phyloP scores from a whole-genome alignment of 2,888 invertebrate genomes.

The Pecten maximus region DNA sequence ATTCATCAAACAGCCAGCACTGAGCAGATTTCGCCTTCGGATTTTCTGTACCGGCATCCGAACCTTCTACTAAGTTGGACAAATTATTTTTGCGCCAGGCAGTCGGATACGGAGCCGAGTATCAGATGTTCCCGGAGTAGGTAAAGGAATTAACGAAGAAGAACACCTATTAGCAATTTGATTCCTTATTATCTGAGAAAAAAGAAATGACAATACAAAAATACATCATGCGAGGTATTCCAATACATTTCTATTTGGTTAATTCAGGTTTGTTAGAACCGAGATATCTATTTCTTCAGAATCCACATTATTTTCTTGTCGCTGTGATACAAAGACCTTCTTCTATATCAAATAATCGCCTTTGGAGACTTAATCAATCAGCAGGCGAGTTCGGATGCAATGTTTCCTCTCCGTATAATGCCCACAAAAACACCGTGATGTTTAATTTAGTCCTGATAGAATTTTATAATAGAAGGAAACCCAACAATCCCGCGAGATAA shows the following conservation, averaged over 20 bases:
- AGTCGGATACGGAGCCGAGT: slow-evolving; percentile 7
- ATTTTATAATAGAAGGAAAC: slow-evolving; percentile 51
- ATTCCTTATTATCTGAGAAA: slow-evolving; percentile 43
- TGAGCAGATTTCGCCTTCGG: slow-evolving; percentile 2
- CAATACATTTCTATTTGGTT: slow-evolving; percentile 43
- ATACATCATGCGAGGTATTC: slow-evolving; percentile 44
- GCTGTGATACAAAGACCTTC: not conserved
- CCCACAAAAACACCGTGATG: slow-evolving; percentile 45
- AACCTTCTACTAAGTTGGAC: slow-evolving; percentile 3
- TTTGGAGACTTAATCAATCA: slow-evolving; percentile 47
- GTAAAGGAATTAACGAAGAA: slow-evolving; percentile 51
- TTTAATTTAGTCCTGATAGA: slow-evolving; percentile 51
- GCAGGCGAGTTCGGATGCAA: not conserved
- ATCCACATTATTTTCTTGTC: slow-evolving; percentile 36
- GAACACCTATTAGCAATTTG: slow-evolving; percentile 43
- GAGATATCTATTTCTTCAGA: slow-evolving; percentile 28
- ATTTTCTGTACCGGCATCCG: slow-evolving; percentile 25
- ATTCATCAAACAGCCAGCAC: not conserved
- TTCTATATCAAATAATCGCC: slow-evolving; percentile 50
- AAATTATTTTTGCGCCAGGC: slow-evolving; percentile 13
- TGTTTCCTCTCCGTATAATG: slow-evolving; percentile 42
- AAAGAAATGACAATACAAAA: slow-evolving; percentile 50
- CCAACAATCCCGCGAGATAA: slow-evolving; percentile 45
- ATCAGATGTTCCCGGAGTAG: slow-evolving; percentile 48
- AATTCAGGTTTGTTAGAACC: slow-evolving; percentile 36